Base-by-base conservation (phyloP, 2,888 invertebrate genomes). In the Poecilobothrus nobilitatus region DNA sequence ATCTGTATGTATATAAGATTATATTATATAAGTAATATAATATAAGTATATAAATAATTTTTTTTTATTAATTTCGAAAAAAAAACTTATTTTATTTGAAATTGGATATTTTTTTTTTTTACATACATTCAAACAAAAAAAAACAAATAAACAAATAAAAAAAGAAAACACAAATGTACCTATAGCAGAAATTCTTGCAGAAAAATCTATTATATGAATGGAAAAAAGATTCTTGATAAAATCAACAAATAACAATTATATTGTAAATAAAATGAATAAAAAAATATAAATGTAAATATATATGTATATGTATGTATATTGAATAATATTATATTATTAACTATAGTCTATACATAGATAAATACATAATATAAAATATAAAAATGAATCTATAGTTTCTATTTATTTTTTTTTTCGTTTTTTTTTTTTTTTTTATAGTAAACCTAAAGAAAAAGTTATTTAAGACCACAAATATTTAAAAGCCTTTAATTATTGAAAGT, bases 201-300 rank as follows among this genome's bases (percentile, higher is more conserved):
- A 53, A 53, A 15, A 18, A 53, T 53, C 53, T 53, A 53, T 53
- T 53, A 53, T 53, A 6, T 53, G 53, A 53, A 53, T 53, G 18
- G 53, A 53, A 27, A 27, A 27, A 18, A 53, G 18, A 53, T 53
- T 53, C 18, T n/a, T 53, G 53, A 53, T 53, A 53, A 53, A 53
- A 53, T 53, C 53, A 53, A 53, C 53, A 53, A 53, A 53, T 53
- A 53, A 53, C 53, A 53, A 53, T 53, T 53, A 53, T 53, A 53
- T 53, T 53, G 18, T 53, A 53, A 53, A 53, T 53, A 53, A 53
- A 53, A 53, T 18, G 53, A 53, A 53, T 53, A 53, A 53, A 53
- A 44, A 44, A 53, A 53, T 15, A 41, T 41, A 27, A 27, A 41
- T 15, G 7, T 41, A 41, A 41, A 27, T 10, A 41, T 41, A 1